Percentiles rank a stretch among this genome's conserved stretches.
Conservation (phyloP, 2,797 vertebrate species). For the Atherinosoma microstoma region DNA sequence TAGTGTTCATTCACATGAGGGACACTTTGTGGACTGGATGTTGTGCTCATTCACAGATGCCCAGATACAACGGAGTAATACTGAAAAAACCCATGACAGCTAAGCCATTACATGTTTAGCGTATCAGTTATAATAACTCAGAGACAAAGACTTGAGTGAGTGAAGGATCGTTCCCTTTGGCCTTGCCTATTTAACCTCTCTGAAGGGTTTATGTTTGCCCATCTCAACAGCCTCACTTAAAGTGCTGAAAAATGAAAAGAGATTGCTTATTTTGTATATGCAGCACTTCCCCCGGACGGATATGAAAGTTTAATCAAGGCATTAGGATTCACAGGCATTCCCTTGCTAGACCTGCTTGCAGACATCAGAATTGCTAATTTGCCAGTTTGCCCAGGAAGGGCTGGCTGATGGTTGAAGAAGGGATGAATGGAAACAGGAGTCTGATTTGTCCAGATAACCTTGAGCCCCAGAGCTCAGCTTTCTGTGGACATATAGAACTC, state of each 20-base stretch:
- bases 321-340: conserved; percentile 83
- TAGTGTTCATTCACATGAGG: conserved; percentile 40
- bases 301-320: conserved; percentile 83
- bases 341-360: conserved; percentile 78
- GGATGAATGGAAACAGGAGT: conserved; percentile 80
- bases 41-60: conserved; percentile 5
- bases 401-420: conserved; percentile 70
- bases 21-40: conserved; percentile 9
- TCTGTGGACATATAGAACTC: conserved; percentile 68
- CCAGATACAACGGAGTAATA: conserved; percentile 5
- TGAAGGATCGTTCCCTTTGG: conserved; percentile 38
- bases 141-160: conserved; percentile 52
- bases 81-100: conserved; percentile 9
- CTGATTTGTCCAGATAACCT: conserved; percentile 83
- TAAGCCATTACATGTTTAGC: conserved; percentile 16
- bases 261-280: conserved; percentile 78
- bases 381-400: conserved; percentile 69
- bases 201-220: conserved; percentile 67
- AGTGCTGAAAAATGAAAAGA: conserved; percentile 75
- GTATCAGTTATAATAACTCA: conserved; percentile 24
- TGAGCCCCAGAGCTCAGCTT: conserved; percentile 75
- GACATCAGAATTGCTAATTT: conserved; percentile 85
- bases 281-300: conserved; percentile 75
- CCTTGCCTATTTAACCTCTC: conserved; percentile 69
- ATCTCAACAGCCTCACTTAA: conserved; percentile 59